Conservation (phyloP, 2,888 invertebrate genomes). For the Gerris lacustris region DNA sequence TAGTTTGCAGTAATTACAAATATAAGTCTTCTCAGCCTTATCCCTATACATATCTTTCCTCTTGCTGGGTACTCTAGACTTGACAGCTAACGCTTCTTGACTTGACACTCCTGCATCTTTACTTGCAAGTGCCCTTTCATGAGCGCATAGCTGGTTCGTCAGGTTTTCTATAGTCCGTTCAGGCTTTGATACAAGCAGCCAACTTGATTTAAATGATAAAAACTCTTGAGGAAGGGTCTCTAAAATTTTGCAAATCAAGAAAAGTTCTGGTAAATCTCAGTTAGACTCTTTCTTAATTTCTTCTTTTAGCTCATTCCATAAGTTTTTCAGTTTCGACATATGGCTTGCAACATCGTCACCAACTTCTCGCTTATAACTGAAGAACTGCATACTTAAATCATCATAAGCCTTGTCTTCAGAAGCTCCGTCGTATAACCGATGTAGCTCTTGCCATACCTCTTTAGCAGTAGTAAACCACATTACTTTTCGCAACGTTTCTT, state of each 20-base stretch:
- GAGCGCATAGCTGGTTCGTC: not conserved
- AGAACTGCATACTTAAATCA: slow-evolving; percentile 27
- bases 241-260: slow-evolving; percentile 6
- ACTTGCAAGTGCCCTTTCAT: not conserved
- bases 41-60: not conserved
- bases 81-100: not conserved
- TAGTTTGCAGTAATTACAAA: not conserved
- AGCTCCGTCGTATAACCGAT: slow-evolving; percentile 24
- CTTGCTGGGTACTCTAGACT: not conserved
- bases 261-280: not conserved
- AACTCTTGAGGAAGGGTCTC: slow-evolving; percentile 6
- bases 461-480: slow-evolving; percentile 24
- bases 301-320: slow-evolving; percentile 7
- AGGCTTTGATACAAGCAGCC: slow-evolving; percentile 7
- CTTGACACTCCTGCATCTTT: not conserved
- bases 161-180: slow-evolving; percentile 14
- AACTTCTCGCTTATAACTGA: slow-evolving; percentile 18
- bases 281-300: slow-evolving; percentile 9
- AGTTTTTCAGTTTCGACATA: slow-evolving; percentile 14
- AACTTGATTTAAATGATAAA: slow-evolving; percentile 12
- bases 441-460: slow-evolving; percentile 26
- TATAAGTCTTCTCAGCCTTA: not conserved
- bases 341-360: slow-evolving; percentile 23
- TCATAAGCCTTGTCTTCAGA: slow-evolving; percentile 25
- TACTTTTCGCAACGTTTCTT: slow-evolving; percentile 25